Evolutionary conservation across 2,113 vertebrate species (phyloP).

Genomic region (Dendropsophus ebraccatus): DNA sequence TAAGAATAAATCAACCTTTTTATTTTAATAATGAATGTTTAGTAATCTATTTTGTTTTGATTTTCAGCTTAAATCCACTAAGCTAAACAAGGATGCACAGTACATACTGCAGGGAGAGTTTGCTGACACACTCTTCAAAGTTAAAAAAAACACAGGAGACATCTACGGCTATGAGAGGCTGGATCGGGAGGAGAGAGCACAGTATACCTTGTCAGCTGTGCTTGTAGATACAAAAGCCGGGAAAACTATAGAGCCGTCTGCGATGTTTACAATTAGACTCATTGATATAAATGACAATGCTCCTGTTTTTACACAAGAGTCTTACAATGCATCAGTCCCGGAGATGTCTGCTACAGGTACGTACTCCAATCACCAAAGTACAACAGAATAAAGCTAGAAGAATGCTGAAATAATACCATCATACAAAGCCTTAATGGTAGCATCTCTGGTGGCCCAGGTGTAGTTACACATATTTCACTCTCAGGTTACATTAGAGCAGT

Average conservation of each 20-base stretch:
- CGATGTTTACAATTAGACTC: slow-evolving; percentile 83
- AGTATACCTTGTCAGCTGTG: slow-evolving; percentile 79
- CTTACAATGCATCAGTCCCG: slow-evolving; percentile 80
- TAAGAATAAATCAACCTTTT: background rate
- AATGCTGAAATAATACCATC: background rate
- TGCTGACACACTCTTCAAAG: slow-evolving; percentile 80
- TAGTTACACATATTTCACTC: too few relatives aligned
- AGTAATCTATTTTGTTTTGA: background rate
- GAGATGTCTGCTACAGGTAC: slow-evolving; percentile 85
- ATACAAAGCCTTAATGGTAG: too few relatives aligned
- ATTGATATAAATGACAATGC: slow-evolving; percentile 89
- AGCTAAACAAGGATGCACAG: slow-evolving; percentile 63
- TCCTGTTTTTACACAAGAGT: slow-evolving; percentile 76
- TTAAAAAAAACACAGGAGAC: slow-evolving; percentile 78
- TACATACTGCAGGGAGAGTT: slow-evolving; percentile 83
- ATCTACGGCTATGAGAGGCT: slow-evolving; percentile 79
- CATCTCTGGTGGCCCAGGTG: too few relatives aligned
- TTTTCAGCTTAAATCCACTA: slow-evolving; percentile 82
- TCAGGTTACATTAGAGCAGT: too few relatives aligned
- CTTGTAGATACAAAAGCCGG: slow-evolving; percentile 74
- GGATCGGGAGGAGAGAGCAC: slow-evolving; percentile 84
- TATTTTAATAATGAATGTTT: background rate
- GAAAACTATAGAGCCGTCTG: slow-evolving; percentile 74
- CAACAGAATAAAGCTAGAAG: background rate
- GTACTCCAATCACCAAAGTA: slow-evolving; percentile 5